Evolutionary conservation across 2,797 vertebrate species (phyloP).

Genomic region (Momotus momota): DNA sequence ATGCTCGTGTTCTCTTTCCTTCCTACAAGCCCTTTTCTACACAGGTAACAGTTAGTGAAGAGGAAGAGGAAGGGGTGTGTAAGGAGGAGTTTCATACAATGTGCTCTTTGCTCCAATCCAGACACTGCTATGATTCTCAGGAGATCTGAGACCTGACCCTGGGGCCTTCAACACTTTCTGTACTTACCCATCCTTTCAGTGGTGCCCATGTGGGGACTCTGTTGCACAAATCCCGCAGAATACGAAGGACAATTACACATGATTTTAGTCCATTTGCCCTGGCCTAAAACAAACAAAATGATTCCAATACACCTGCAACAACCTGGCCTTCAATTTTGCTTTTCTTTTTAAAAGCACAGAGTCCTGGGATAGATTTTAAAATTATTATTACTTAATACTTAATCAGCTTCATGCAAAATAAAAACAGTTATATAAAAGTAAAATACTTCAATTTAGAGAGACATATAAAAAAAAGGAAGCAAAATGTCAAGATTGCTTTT

Average conservation of each 20-base stretch:
- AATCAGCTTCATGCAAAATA: constrained; percentile 76
- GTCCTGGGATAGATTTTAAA: constrained; percentile 63
- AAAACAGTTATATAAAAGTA: constrained; percentile 74
- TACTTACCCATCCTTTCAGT: constrained; percentile 98
- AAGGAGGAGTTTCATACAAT: background rate
- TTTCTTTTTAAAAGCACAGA: constrained; percentile 72
- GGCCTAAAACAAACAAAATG: constrained; percentile 89
- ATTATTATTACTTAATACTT: constrained; percentile 66
- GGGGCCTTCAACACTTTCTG: background rate
- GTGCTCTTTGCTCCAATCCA: background rate
- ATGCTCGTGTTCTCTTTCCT: background rate
- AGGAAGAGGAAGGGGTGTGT: background rate
- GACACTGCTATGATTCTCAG: background rate
- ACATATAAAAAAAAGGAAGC: constrained; percentile 76
- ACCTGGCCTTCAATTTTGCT: constrained; percentile 57
- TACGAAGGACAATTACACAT: constrained; percentile 97
- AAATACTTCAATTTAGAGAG: constrained; percentile 73
- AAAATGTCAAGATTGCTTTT: constrained; percentile 86
- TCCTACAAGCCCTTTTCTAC: background rate
- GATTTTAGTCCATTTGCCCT: constrained; percentile 99
- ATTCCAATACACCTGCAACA: constrained; percentile 79
- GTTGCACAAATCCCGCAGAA: constrained; percentile 99
- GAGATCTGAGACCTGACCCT: background rate
- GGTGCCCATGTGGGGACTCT: constrained; percentile 93
- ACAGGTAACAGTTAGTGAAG: background rate